phyloP scores from a whole-genome alignment of 2,888 invertebrate species.

The Clanis bilineata region DNA sequence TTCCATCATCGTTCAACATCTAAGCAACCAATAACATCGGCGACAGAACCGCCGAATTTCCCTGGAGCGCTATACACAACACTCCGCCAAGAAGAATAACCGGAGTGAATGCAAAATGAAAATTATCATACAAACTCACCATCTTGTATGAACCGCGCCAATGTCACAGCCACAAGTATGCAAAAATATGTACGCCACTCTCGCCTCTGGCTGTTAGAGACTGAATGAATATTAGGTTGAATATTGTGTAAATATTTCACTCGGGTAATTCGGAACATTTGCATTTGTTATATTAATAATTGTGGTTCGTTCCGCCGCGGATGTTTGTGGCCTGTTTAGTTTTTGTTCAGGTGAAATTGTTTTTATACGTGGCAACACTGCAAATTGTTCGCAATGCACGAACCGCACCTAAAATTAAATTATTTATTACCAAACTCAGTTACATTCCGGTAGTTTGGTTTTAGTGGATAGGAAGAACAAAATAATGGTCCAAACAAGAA shows the following conservation, averaged over 20 bases:
- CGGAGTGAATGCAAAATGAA: conserved; percentile 79
- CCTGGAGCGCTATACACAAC: conserved; percentile 76
- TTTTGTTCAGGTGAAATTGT: conserved; percentile 1
- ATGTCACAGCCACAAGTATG: conserved; percentile 71
- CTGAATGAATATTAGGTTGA: neutral
- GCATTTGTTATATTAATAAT: conserved; percentile 66
- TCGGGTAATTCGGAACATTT: conserved; percentile 59
- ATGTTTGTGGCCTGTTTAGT: neutral
- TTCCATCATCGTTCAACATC: conserved; percentile 7
- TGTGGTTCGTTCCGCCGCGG: conserved; percentile 27
- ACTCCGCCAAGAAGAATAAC: conserved; percentile 72
- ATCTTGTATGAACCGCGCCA: conserved; percentile 72
- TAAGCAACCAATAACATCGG: conserved; percentile 45
- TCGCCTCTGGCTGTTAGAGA: neutral
- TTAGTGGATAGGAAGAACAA: too few species aligned
- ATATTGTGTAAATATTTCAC: conserved; percentile 35
- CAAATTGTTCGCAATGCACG: neutral
- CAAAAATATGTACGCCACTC: conserved; percentile 68
- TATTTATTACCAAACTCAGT: neutral
- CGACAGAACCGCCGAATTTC: conserved; percentile 73
- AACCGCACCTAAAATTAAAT: neutral
- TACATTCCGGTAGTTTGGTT: too few species aligned
- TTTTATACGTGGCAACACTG: neutral
- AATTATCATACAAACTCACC: conserved; percentile 80
- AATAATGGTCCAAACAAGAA: too few species aligned